Conservation (phyloP, 1,140 invertebrate species). For the Mamestra configurata region DNA sequence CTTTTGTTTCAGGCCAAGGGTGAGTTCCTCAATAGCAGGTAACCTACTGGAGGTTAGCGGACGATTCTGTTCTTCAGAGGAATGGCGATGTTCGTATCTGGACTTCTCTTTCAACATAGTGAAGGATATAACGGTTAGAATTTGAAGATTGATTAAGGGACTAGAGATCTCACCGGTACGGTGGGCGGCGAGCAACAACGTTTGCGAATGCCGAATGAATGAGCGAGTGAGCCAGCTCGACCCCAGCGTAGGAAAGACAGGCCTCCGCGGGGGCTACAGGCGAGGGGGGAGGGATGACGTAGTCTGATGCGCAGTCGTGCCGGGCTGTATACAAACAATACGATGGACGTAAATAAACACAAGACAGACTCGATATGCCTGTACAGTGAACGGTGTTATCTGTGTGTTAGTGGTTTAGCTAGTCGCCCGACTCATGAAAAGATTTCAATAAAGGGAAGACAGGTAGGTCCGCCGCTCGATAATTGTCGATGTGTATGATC, state of each 20-base stretch:
- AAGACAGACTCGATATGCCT: slow-evolving; percentile 74
- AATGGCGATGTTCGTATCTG: slow-evolving; percentile 74
- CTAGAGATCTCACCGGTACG: slow-evolving; percentile 68
- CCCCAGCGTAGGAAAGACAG: slow-evolving; percentile 80
- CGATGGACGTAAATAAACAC: slow-evolving; percentile 88
- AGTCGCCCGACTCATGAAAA: slow-evolving; percentile 62
- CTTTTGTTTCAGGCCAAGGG: slow-evolving; percentile 85
- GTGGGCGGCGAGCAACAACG: slow-evolving; percentile 73
- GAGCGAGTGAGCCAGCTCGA: slow-evolving; percentile 83
- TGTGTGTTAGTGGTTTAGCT: slow-evolving; percentile 78
- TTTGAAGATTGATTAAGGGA: slow-evolving; percentile 67
- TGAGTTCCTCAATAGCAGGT: slow-evolving; percentile 83
- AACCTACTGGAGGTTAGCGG: slow-evolving; percentile 76
- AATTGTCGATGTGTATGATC: neutral
- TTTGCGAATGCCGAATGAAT: slow-evolving; percentile 86
- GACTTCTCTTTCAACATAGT: slow-evolving; percentile 85
- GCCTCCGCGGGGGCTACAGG: slow-evolving; percentile 72
- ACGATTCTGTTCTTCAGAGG: slow-evolving; percentile 73
- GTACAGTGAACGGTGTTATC: slow-evolving; percentile 81
- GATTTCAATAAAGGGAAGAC: slow-evolving; percentile 59
- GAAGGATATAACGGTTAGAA: slow-evolving; percentile 62
- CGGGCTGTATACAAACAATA: slow-evolving; percentile 88
- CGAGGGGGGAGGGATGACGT: slow-evolving; percentile 80
- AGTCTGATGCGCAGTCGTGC: slow-evolving; percentile 85
- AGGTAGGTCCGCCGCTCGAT: slow-evolving; percentile 7